phyloP scores from a whole-genome alignment of 2,113 vertebrate species.

The Casuarius casuarius region DNA sequence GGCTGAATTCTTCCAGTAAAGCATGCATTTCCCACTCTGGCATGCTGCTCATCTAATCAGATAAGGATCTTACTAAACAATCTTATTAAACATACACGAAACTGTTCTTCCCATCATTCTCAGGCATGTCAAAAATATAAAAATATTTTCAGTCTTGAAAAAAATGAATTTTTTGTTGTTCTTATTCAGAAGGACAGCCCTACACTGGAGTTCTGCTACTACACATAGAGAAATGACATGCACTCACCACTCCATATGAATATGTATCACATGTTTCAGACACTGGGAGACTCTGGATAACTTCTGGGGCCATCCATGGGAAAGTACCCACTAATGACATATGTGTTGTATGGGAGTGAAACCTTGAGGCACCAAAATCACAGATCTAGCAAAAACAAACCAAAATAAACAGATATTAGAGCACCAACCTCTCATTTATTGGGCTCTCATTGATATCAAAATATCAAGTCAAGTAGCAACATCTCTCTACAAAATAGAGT shows the following conservation, averaged over 20 bases:
- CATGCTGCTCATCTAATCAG: neutral
- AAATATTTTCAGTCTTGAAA: neutral
- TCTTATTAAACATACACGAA: neutral
- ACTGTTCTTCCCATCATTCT: neutral
- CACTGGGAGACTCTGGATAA: slow-evolving; percentile 96
- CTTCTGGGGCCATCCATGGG: slow-evolving; percentile 99
- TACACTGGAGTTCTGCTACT: neutral
- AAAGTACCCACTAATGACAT: slow-evolving; percentile 99
- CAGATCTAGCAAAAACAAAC: slow-evolving; percentile 86
- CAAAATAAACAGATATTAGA: neutral
- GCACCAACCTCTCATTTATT: neutral
- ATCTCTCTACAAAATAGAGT: slow-evolving; percentile 3
- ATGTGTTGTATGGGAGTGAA: slow-evolving; percentile 97
- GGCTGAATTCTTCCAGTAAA: neutral
- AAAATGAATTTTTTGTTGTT: neutral
- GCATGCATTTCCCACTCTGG: neutral
- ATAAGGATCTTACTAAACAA: neutral
- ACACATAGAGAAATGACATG: neutral
- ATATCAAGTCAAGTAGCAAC: neutral
- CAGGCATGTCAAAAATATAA: neutral
- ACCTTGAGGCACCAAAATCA: slow-evolving; percentile 96
- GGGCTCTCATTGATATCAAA: neutral
- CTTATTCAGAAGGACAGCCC: neutral
- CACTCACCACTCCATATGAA: slow-evolving; percentile 97
- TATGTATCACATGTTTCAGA: slow-evolving; percentile 98